These are phyloP conservation scores for Chitala chitala DNA, from an alignment of 2,113 vertebrate genomes.

Conservation along the genomic window DNA sequence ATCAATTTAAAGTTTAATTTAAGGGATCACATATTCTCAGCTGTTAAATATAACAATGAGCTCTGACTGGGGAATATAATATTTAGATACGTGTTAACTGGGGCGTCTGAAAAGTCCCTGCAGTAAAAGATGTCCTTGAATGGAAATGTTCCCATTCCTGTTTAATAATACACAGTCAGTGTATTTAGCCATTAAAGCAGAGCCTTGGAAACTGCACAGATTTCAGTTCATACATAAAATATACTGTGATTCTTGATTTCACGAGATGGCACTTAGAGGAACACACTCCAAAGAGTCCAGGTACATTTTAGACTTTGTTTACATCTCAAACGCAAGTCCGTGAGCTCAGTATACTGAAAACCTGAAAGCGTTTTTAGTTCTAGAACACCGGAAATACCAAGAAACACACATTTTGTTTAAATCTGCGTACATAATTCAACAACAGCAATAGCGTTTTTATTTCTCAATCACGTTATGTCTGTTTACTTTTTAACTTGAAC, in stretches of 20 bases:
- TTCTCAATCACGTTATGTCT: too few relatives aligned
- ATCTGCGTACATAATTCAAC: too few relatives aligned
- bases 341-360: too few relatives aligned
- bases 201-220: conserved; percentile 6
- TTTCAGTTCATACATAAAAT: not conserved
- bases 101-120: not conserved
- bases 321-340: not conserved
- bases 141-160: not conserved
- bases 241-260: not conserved
- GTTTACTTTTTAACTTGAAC: too few relatives aligned
- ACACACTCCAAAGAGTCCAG: too few relatives aligned
- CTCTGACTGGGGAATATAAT: conserved; percentile 9
- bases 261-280: too few relatives aligned
- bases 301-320: too few relatives aligned
- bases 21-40: not conserved
- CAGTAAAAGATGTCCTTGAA: not conserved
- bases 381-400: too few relatives aligned
- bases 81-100: conserved; percentile 15
- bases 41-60: conserved; percentile 19
- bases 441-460: too few relatives aligned
- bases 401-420: too few relatives aligned
- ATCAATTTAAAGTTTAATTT: conserved; percentile 15
- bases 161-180: conserved; percentile 9
- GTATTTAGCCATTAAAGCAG: not conserved
- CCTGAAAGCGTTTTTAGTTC: too few relatives aligned